Percentiles rank a stretch among this genome's conserved stretches.
Evolutionary conservation across 2,113 vertebrate species (phyloP).

Genomic region (Lophochroa leadbeateri): DNA sequence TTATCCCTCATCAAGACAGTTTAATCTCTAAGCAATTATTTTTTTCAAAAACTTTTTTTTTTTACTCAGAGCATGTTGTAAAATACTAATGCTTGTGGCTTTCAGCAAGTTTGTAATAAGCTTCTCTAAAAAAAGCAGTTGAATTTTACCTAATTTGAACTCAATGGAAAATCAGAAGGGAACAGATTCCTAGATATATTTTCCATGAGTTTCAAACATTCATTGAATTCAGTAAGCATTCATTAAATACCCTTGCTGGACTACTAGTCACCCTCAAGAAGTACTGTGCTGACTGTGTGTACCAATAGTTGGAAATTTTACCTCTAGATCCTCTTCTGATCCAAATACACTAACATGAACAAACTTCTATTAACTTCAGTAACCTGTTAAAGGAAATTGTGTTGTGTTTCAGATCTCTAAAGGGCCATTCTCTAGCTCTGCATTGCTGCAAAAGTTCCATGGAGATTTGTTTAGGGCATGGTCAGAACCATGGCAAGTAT

Average conservation of each 20-base stretch:
- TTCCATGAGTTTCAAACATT: background rate
- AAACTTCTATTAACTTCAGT: background rate
- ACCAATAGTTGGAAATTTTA: background rate
- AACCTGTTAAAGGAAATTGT: background rate
- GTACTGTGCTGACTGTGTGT: background rate
- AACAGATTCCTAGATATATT: background rate
- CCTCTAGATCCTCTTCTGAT: background rate
- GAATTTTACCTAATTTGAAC: background rate
- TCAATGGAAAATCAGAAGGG: background rate
- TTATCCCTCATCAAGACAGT: background rate
- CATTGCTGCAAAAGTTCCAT: background rate
- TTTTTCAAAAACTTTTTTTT: background rate
- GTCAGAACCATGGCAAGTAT: background rate
- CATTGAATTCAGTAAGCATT: background rate
- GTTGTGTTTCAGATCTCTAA: background rate
- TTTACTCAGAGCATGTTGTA: background rate
- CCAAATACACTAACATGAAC: background rate
- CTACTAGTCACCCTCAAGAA: background rate
- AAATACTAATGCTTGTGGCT: background rate
- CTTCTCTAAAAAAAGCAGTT: background rate
- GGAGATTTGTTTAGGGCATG: background rate
- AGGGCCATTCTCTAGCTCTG: background rate
- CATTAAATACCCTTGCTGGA: background rate
- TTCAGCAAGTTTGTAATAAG: background rate
- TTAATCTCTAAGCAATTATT: background rate